Base-by-base conservation (phyloP, 2,888 invertebrate species). In the Nomada hirtipes region DNA sequence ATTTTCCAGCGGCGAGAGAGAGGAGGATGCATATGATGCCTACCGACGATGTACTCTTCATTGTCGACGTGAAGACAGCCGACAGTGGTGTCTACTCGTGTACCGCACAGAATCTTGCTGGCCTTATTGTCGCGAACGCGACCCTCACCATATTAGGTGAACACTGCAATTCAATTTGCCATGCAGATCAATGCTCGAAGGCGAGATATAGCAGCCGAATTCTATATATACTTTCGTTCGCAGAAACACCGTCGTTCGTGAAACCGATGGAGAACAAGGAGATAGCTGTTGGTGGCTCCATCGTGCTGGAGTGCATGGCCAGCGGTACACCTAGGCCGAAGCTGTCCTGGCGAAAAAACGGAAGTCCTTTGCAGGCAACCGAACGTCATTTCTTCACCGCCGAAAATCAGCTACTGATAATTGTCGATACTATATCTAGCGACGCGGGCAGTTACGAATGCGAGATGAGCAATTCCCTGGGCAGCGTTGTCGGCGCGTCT, bases 41-140 rank as follows among this genome's bases (percentile, higher is more conserved):
- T 0, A 96, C 96, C 47, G 98, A 99, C 92, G 98, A 98, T 93
- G 96, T 97, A 1, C 98, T 98, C 93, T 98, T 98, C 92, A 99
- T 99, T 88, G 96, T 98, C n/a, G 96, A 98, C 94, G 98, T 98
- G 29, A 98, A 98, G 93, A 96, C 97, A 0, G 96, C 96, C 52
- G 99, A 99, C 92, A 97, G 97, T 94, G 99, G 99, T 0, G 95
- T 98, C 47, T 99, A 99, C 92, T 98, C 98, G 69, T 99, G 99
- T 94, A 98, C 97, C 10, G 99, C 99, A 0, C 96, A 96, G 90
- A 99, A 98, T 94, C 95, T 96, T 60, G 99, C 98, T 18, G 99
- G 99, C 0, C 96, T 96, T 72, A 97, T 98, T 55, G 96, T 97
- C 86, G 97, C 98, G 2, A 98, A 98, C 94, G 98, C 98, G 29